Evolutionary conservation across 2,797 vertebrate genomes (phyloP).

Genomic region (Hoplostethus mediterraneus): DNA sequence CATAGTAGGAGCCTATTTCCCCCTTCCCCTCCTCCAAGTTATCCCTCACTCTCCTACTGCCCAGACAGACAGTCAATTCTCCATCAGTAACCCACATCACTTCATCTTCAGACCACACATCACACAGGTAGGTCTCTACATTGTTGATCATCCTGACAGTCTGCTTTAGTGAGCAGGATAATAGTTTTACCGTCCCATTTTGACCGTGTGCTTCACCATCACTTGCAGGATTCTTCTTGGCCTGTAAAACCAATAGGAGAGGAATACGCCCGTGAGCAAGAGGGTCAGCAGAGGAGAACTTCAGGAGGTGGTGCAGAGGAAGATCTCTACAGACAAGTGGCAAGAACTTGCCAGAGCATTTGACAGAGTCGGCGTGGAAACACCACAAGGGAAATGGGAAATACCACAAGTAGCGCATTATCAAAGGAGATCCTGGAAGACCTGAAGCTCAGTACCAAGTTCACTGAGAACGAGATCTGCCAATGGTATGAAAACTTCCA

Average conservation of each 20-base stretch:
- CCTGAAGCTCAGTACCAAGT: constrained; percentile 86
- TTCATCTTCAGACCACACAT: constrained; percentile 39
- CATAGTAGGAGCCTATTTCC: constrained; percentile 71
- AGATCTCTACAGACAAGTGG: constrained; percentile 31
- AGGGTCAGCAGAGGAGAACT: constrained; percentile 20
- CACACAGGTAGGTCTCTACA: constrained; percentile 56
- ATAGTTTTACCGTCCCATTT: not conserved
- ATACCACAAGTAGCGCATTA: constrained; percentile 83
- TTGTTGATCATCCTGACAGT: not conserved
- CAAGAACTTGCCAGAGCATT: constrained; percentile 50
- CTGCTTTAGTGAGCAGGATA: not conserved
- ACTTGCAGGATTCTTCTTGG: constrained; percentile 31
- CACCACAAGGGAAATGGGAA: constrained; percentile 80
- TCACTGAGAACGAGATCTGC: constrained; percentile 81
- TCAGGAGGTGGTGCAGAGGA: not conserved
- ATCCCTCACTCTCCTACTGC: constrained; percentile 54
- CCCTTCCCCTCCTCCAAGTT: constrained; percentile 54
- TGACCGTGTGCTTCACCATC: not conserved
- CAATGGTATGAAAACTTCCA: constrained; percentile 89
- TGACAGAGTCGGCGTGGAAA: constrained; percentile 28
- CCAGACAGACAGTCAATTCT: constrained; percentile 42
- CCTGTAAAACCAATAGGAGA: constrained; percentile 6
- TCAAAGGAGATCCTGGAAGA: constrained; percentile 89
- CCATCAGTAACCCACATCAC: not conserved
- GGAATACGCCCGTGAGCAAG: constrained; percentile 3